Percentiles rank a stretch among this genome's conserved stretches.
These are phyloP conservation scores for Lochmaea capreae DNA, from an alignment of 2,888 invertebrate species.

Conservation along the genomic window DNA sequence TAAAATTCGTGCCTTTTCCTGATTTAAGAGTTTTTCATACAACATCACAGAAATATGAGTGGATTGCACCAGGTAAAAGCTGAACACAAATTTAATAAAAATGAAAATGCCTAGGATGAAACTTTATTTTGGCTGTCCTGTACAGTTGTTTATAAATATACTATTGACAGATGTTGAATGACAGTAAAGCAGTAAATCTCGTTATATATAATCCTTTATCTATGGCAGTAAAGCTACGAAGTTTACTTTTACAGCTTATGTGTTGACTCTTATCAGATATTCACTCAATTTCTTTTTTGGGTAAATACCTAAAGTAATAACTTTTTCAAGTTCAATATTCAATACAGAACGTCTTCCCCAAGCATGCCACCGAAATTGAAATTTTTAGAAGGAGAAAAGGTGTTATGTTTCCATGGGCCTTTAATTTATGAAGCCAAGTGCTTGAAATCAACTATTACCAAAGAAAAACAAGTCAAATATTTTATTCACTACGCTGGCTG, in stretches of 20 bases:
- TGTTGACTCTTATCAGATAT: background rate
- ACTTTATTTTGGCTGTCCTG: background rate
- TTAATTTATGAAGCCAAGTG: constrained; percentile 97
- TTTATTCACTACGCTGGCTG: constrained; percentile 97
- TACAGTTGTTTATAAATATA: constrained; percentile 3
- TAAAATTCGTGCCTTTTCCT: too few species aligned
- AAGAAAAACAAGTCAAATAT: constrained; percentile 90
- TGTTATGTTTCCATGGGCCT: constrained; percentile 96
- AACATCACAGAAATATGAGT: too few species aligned
- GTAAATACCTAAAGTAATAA: constrained; percentile 4
- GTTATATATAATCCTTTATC: too few species aligned
- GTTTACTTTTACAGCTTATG: constrained; percentile 7
- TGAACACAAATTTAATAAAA: too few species aligned
- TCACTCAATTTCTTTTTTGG: background rate
- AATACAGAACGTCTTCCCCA: constrained; percentile 11
- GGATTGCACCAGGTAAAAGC: too few species aligned
- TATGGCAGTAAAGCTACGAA: too few species aligned
- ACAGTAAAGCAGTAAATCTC: background rate
- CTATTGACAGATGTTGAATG: background rate
- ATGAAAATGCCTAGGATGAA: background rate
- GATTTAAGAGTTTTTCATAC: too few species aligned
- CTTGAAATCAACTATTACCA: constrained; percentile 82
- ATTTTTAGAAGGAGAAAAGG: constrained; percentile 75
- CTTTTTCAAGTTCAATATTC: background rate
- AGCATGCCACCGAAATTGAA: constrained; percentile 59